These are phyloP conservation scores for Operophtera brumata DNA, from an alignment of 2,888 invertebrate species.

Conservation along the genomic window DNA sequence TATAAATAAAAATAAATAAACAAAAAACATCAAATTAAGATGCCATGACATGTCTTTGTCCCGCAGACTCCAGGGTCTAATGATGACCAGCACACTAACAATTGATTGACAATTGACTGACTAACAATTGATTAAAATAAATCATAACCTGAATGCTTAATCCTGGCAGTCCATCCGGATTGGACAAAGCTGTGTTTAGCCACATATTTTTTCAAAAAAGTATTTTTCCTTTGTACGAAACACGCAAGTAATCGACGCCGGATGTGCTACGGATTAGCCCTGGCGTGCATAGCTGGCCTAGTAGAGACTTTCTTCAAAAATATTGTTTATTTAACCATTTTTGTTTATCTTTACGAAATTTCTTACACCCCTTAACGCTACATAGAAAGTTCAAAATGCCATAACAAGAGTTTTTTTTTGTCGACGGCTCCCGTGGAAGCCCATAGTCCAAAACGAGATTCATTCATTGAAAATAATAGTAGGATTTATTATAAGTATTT, in stretches of 20 bases:
- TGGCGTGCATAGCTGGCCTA: constrained; percentile 38
- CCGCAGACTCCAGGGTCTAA: constrained; percentile 12
- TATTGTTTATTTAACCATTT: constrained; percentile 15
- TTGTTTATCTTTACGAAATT: not conserved
- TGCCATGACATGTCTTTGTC: too few species aligned
- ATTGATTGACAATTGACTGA: too few species aligned
- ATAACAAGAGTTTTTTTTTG: constrained; percentile 13
- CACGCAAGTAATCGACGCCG: constrained; percentile 71
- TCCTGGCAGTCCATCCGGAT: constrained; percentile 59
- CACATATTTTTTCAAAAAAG: constrained; percentile 46
- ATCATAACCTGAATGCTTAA: too few species aligned
- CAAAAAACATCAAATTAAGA: too few species aligned
- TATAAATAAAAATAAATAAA: too few species aligned
- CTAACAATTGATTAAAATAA: too few species aligned
- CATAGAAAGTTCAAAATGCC: constrained; percentile 6
- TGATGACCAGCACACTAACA: constrained; percentile 13
- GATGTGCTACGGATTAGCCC: constrained; percentile 52
- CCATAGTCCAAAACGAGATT: constrained; percentile 34
- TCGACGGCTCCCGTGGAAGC: constrained; percentile 29
- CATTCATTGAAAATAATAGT: constrained; percentile 56
- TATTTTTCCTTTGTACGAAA: constrained; percentile 41
- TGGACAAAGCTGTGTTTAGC: constrained; percentile 64
- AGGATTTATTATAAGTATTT: constrained; percentile 57
- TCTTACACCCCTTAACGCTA: not conserved
- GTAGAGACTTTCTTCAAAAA: constrained; percentile 44